Evolutionary conservation across 2,888 invertebrate species (phyloP), one percentile per base, ranked within the genome.

Genomic region (Drosophila yooni): DNA sequence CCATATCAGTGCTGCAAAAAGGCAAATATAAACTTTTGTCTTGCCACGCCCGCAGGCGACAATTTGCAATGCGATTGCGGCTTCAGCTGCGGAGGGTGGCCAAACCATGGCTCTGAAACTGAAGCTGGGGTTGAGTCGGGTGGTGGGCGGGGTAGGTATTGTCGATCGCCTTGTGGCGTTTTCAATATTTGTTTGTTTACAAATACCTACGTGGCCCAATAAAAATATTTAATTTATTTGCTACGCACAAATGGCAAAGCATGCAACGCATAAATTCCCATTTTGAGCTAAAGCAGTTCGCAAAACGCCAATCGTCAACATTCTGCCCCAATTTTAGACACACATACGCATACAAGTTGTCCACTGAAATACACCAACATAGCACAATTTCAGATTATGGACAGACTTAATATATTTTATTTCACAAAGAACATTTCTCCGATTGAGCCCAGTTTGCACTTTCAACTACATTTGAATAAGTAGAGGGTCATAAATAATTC

Each of bases 141-240:
- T 11, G 34, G 34, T 11, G 29, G 15, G 29, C 21, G 7, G 6
- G 5, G 34, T 15, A 46, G 6, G 34, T 10, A 27, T 33, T 53
- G 54, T 68, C 46, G 64, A 64, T 71, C 66, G 70, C 56, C 81
- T 76, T 61, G 54, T 68, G 81, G 88, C 81, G 50, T 51, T 86
- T 76, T 79, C 86, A 67, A 88, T 86, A 64, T 82, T 85, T 85
- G 78, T 85, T 88, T 85, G 52, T 71, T 78, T 83, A 53, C 74
- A 6, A 40, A 31, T 36, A 13, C 25, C 25, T 36, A 36, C 60
- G 40, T n/a, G 11, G 50, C 56, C 40, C 57, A 48, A 54, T 51
- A 76, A 72, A 79, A 80, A 80, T 71, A 76, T 76, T 57, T 52
- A 73, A 70, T 61, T 61, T 73, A 80, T 76, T 73, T 73, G 57